Conservation (phyloP, 2,888 invertebrate species). For the Leistus spinibarbis region DNA sequence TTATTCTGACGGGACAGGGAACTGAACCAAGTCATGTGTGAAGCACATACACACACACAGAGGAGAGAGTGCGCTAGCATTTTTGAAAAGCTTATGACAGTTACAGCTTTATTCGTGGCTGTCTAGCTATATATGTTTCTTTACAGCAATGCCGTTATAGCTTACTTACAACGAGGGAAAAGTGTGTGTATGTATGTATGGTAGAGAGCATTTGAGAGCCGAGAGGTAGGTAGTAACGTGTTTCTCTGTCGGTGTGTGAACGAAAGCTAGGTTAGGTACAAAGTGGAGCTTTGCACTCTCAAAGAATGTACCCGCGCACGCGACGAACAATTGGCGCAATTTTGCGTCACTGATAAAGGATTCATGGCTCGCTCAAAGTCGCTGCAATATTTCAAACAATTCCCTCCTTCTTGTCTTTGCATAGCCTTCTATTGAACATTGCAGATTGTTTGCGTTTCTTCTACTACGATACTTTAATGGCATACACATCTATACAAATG, state of each 20-base stretch:
- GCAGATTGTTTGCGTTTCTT: too few relatives aligned
- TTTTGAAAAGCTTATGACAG: neutral
- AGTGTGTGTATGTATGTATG: neutral
- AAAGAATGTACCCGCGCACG: neutral
- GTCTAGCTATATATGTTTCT: too few relatives aligned
- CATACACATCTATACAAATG: too few relatives aligned
- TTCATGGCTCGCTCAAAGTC: neutral
- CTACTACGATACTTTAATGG: too few relatives aligned
- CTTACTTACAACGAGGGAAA: neutral
- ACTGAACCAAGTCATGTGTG: neutral
- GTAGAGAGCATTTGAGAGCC: neutral
- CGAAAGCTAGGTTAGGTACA: neutral
- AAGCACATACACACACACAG: neutral
- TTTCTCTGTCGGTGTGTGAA: neutral
- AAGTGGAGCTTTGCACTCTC: conserved; percentile 9
- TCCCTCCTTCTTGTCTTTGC: neutral
- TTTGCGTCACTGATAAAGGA: conserved; percentile 10
- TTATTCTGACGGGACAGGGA: conserved; percentile 50
- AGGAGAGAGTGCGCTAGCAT: neutral
- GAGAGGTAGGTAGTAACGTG: neutral
- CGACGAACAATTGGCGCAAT: conserved; percentile 7
- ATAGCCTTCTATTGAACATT: neutral
- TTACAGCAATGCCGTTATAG: neutral
- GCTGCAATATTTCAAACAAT: neutral
- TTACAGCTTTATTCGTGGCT: neutral